Conservation (phyloP, 1,140 invertebrate genomes). For the Dendrolimus kikuchii region DNA sequence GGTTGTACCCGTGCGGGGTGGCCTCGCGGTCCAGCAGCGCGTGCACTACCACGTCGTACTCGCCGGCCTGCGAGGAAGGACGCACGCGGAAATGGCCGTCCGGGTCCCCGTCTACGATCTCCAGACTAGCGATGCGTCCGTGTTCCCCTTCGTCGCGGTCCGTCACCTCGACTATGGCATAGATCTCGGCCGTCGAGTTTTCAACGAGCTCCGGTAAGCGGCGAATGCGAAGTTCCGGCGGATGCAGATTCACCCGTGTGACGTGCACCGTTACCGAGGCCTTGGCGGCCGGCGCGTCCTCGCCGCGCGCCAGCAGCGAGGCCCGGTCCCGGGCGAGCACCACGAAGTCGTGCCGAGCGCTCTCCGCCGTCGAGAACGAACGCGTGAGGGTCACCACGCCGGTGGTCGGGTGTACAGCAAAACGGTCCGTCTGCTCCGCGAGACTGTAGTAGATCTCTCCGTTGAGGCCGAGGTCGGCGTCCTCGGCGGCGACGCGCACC, state of each 20-base stretch:
- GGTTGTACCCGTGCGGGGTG: conserved; percentile 86
- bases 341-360: conserved; percentile 80
- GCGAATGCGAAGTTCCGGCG: conserved; percentile 87
- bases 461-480: conserved; percentile 94
- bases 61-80: conserved; percentile 74
- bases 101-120: conserved; percentile 91
- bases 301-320: conserved; percentile 60
- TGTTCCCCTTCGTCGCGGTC: conserved; percentile 89
- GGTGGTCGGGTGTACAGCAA: conserved; percentile 93
- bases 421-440: conserved; percentile 84
- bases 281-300: conserved; percentile 71
- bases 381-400: conserved; percentile 90
- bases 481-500: conserved; percentile 86
- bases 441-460: conserved; percentile 98
- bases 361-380: conserved; percentile 81
- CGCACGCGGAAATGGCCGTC: conserved; percentile 88
- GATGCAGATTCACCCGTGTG: conserved; percentile 87
- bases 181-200: conserved; percentile 88
- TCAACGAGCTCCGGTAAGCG: conserved; percentile 87
- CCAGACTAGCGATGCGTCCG: conserved; percentile 86
- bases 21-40: conserved; percentile 83
- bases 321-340: conserved; percentile 90
- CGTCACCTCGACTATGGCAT: conserved; percentile 89
- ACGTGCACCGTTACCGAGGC: conserved; percentile 83
- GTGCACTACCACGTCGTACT: conserved; percentile 85